Evolutionary conservation across 2,113 vertebrate species (phyloP).

Genomic region (Pteronura brasiliensis): DNA sequence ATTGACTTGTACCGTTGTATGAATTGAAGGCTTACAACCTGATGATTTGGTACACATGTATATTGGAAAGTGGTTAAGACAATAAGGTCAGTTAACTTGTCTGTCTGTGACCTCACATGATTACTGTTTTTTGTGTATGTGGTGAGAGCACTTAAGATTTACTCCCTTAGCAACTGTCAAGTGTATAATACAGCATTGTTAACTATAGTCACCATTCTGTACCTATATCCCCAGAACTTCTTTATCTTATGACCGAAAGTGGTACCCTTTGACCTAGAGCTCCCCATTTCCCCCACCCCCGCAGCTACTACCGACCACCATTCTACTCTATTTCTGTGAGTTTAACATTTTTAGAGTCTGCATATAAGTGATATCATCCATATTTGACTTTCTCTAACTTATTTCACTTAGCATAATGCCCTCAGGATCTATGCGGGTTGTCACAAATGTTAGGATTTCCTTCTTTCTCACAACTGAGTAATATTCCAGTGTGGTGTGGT

Average conservation of each 20-base stretch:
- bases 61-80: not conserved
- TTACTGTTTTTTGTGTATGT: not conserved
- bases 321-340: not conserved
- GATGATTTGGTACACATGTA: not conserved
- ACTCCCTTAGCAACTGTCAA: not conserved
- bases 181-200: not conserved
- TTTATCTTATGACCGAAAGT: not conserved
- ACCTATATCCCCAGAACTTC: not conserved
- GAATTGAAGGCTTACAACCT: not conserved
- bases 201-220: not conserved
- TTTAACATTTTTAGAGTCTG: not conserved
- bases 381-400: not conserved
- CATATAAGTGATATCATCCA: not conserved
- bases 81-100: not conserved
- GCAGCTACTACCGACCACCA: not conserved
- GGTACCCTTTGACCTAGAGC: not conserved
- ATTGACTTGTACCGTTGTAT: not conserved
- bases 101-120: not conserved
- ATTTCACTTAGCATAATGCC: not conserved
- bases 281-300: not conserved
- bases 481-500: not conserved
- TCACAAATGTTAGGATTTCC: not conserved
- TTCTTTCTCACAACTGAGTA: not conserved
- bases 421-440: not conserved
- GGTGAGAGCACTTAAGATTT: not conserved